Conservation (phyloP, 2,113 vertebrate species). For the Apeltes quadracus region DNA sequence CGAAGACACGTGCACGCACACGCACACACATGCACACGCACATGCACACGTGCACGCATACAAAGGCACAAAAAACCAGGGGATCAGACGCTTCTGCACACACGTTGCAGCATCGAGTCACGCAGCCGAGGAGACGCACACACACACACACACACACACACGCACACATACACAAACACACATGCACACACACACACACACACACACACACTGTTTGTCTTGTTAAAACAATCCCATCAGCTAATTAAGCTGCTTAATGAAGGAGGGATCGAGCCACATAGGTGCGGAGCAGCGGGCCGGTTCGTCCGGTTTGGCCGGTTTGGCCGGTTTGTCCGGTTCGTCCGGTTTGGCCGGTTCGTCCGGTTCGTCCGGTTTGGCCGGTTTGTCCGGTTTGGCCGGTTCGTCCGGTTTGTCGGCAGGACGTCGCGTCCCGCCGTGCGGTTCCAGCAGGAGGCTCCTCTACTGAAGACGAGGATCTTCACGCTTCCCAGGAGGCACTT, state of each 20-base stretch:
- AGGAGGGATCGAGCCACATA: slow-evolving; percentile 59
- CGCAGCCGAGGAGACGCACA: background rate
- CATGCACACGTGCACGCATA: background rate
- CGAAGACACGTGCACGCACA: slow-evolving; percentile 33
- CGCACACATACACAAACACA: slow-evolving; percentile 7
- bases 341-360: no score
- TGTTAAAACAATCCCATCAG: slow-evolving; percentile 79
- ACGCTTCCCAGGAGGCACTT: slow-evolving; percentile 47
- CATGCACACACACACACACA: slow-evolving; percentile 8
- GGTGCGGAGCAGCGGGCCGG: slow-evolving; percentile 59
- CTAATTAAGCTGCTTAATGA: slow-evolving; percentile 76
- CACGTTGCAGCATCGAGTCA: slow-evolving; percentile 22
- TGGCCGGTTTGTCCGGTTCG: no score
- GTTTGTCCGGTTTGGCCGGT: no score
- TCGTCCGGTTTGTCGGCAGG: slow-evolving; percentile 67
- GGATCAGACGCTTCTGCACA: slow-evolving; percentile 20
- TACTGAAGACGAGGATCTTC: slow-evolving; percentile 21
- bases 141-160: slow-evolving; percentile 9
- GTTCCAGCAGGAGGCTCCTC: slow-evolving; percentile 37
- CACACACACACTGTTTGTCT: slow-evolving; percentile 55
- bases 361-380: no score
- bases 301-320: no score
- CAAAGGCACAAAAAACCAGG: slow-evolving; percentile 32
- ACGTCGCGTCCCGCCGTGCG: slow-evolving; percentile 53
- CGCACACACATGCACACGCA: slow-evolving; percentile 15